phyloP scores from a whole-genome alignment of 1,140 invertebrate species.

The Hermetia illucens region DNA sequence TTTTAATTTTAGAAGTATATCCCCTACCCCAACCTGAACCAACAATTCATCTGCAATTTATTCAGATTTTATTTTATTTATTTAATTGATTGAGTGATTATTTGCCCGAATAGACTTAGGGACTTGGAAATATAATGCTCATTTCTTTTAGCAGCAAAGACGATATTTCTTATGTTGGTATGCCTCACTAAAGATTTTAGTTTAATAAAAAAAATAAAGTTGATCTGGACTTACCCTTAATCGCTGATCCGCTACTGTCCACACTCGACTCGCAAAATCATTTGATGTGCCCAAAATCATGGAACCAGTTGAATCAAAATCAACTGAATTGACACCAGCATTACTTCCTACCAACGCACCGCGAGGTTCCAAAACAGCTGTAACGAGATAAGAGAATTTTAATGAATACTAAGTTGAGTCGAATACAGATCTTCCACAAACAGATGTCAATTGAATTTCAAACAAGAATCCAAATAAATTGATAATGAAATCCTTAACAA shows the following conservation, averaged over 20 bases:
- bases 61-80: too few relatives aligned
- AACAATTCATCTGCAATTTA: too few relatives aligned
- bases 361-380: constrained; percentile 52
- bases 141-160: constrained; percentile 2
- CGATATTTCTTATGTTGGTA: constrained; percentile 1
- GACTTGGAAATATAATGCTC: too few relatives aligned
- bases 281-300: constrained; percentile 82
- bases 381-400: constrained; percentile 11
- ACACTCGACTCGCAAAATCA: constrained; percentile 88
- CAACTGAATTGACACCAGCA: constrained; percentile 85
- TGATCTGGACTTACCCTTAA: constrained; percentile 46
- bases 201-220: constrained; percentile 12
- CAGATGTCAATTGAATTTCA: too few relatives aligned
- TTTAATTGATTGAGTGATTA: too few relatives aligned
- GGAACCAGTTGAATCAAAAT: constrained; percentile 80
- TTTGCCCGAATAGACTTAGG: too few relatives aligned
- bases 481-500: background rate
- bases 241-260: constrained; percentile 80
- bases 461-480: too few relatives aligned
- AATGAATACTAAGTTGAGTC: too few relatives aligned
- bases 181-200: constrained; percentile 4
- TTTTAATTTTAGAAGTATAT: too few relatives aligned
- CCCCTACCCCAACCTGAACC: background rate
- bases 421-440: too few relatives aligned
- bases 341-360: constrained; percentile 79